Evolutionary conservation across 2,113 vertebrate species (phyloP), one percentile per base, ranked within the genome.

Genomic region (Tachycineta bicolor): DNA sequence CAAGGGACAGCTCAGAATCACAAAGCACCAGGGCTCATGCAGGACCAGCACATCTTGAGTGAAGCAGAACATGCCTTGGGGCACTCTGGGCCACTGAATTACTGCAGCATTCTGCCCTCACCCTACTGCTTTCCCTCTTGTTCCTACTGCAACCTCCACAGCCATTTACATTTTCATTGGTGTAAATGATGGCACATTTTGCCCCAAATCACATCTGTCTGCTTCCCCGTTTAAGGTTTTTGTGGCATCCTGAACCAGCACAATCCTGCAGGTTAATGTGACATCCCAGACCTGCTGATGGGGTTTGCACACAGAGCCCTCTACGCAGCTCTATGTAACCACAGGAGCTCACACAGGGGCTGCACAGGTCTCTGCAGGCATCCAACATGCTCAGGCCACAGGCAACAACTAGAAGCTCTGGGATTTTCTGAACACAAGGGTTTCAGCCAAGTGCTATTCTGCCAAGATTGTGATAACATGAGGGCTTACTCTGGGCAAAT

Each of bases 221-320:
- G 16, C 44, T 80, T 21, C 12, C 28, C 28, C 39, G 8, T 28
- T 41, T 78, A 8, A 34, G 33, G 14, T 53, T 75, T 81, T 83
- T 21, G 3, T 22, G 56, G 56, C 39, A 44, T 18, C 22, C 29
- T 31, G 17, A 59, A 33, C 16, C 68, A 67, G 34, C 4, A 14
- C 0, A 3, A 49, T 43, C 25, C 43, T 6, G 2, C 44, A 37
- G 25, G 29, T 39, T 17, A 19, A 18, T 0, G 4, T 3, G 49
- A 15, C 0, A 0, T 26, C 39, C 63, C 2, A 4, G 53, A 20
- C 13, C 24, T 1, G 3, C 34, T 0, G 0, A 10, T 3, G 44
- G 0, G 9, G 31, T 41, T 49, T 62, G 64, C 43, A 33, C 1
- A 1, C 39, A 55, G 31, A 88, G 59, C 68, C 31, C 50, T 43